These are phyloP conservation scores for Homalodisca vitripennis DNA, from an alignment of 1,140 invertebrate species.

Conservation along the genomic window DNA sequence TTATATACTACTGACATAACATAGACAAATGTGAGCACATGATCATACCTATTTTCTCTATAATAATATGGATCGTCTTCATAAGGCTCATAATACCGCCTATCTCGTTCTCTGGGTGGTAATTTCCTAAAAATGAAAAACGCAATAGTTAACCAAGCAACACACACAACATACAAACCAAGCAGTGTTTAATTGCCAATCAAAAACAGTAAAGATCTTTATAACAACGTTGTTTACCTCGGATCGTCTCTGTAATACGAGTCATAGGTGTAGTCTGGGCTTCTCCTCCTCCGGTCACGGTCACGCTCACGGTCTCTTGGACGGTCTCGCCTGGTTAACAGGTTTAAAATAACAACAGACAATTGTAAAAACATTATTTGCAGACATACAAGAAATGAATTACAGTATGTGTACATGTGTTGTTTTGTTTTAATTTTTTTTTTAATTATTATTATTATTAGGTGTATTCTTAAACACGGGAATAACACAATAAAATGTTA, in stretches of 20 bases:
- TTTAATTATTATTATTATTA: no score
- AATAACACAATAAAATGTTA: no score
- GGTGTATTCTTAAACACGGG: no score
- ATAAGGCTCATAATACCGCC: conserved; percentile 38
- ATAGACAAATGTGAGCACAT: not conserved
- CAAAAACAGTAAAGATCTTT: not conserved
- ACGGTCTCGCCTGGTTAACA: conserved; percentile 28
- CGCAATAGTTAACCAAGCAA: conserved; percentile 10
- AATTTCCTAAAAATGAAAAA: conserved; percentile 21
- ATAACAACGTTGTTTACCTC: not conserved
- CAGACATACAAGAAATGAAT: no score
- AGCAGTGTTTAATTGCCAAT: not conserved
- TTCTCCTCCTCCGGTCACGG: conserved; percentile 28
- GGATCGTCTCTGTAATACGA: conserved; percentile 28
- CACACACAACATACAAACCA: conserved; percentile 2
- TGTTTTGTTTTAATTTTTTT: no score
- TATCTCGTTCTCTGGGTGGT: conserved; percentile 23
- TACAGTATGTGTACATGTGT: no score
- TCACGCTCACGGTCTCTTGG: conserved; percentile 23
- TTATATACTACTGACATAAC: not conserved
- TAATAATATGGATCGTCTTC: conserved; percentile 40
- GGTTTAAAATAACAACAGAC: no score
- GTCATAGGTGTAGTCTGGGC: conserved; percentile 28
- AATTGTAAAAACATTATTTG: no score
- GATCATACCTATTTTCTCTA: conserved; percentile 29